Percentiles rank a stretch among this genome's conserved stretches.
Evolutionary conservation across 1,140 invertebrate species (phyloP).

Genomic region (Drosophila virilis): DNA sequence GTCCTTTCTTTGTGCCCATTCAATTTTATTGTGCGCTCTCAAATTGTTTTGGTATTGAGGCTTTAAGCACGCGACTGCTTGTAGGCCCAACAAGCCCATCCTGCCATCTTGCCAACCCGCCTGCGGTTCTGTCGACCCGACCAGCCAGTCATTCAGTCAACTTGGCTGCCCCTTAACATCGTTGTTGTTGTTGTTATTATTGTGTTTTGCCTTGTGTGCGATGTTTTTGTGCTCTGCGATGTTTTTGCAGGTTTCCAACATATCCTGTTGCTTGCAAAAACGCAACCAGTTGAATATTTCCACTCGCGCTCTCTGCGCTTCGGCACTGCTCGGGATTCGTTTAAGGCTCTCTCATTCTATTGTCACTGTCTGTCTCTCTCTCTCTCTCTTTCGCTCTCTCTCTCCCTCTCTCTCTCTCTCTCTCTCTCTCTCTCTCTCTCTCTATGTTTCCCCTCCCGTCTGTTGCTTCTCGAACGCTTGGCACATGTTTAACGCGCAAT

Average conservation of each 20-base stretch:
- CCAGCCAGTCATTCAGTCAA: constrained; percentile 24
- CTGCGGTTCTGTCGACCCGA: constrained; percentile 16
- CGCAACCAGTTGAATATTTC: constrained; percentile 82
- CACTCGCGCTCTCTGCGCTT: constrained; percentile 51
- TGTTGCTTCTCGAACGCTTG: constrained; percentile 58
- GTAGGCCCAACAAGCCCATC: constrained; percentile 16
- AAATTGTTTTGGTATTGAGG: constrained; percentile 82
- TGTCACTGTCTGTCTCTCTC: constrained; percentile 5
- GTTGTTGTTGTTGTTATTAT: constrained; percentile 25
- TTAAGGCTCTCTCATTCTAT: constrained; percentile 23
- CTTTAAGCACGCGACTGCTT: constrained; percentile 77
- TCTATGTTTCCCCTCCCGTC: constrained; percentile 16
- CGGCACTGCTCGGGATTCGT: constrained; percentile 55
- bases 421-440: too few species aligned
- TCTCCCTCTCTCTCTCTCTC: background rate
- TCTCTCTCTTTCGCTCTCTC: background rate
- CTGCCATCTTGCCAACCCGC: constrained; percentile 1
- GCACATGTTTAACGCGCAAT: constrained; percentile 82
- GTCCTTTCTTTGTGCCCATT: constrained; percentile 59
- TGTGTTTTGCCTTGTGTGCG: constrained; percentile 41
- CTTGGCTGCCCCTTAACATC: constrained; percentile 17
- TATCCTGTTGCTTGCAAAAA: constrained; percentile 80
- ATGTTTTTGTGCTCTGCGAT: constrained; percentile 64
- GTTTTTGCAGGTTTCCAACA: constrained; percentile 72
- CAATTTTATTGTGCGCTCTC: constrained; percentile 79